Conservation (phyloP, 2,797 vertebrate genomes). For the Danio aesculapii region DNA sequence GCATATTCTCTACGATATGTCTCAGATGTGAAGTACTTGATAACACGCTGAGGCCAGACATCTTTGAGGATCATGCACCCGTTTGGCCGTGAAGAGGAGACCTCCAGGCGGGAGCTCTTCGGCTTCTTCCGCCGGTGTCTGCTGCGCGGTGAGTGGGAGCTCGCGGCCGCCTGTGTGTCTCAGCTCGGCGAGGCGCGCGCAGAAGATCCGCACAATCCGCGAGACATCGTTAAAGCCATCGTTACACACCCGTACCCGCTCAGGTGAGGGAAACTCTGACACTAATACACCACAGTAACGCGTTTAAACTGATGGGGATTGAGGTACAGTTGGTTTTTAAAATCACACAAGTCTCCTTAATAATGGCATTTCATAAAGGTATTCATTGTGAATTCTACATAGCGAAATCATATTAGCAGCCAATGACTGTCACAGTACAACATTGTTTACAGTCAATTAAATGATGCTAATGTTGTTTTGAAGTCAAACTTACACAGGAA, state of each 20-base stretch:
- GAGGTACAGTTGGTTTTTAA: too few species aligned
- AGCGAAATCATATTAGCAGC: too few species aligned
- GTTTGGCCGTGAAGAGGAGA: slow-evolving; percentile 85
- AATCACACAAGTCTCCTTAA: too few species aligned
- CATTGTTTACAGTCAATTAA: too few species aligned
- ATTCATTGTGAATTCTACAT: too few species aligned
- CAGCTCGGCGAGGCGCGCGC: slow-evolving; percentile 81
- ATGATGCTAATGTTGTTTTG: too few species aligned
- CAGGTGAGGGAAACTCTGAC: slow-evolving; percentile 75
- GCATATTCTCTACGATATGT: not conserved
- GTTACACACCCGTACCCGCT: slow-evolving; percentile 81
- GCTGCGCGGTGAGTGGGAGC: slow-evolving; percentile 87
- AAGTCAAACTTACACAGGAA: too few species aligned
- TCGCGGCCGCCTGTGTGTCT: slow-evolving; percentile 87
- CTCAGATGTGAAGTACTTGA: slow-evolving; percentile 49
- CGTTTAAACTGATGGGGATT: too few species aligned
- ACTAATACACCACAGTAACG: not conserved
- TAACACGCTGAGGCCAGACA: slow-evolving; percentile 41
- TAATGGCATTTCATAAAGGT: too few species aligned
- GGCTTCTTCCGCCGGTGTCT: slow-evolving; percentile 88
- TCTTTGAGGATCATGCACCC: slow-evolving; percentile 76
- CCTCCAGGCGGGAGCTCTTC: slow-evolving; percentile 85
- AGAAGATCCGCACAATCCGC: slow-evolving; percentile 74
- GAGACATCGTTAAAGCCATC: slow-evolving; percentile 83
- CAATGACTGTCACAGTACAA: too few species aligned